Percentiles rank a stretch among this genome's conserved stretches.
These are phyloP conservation scores for Nycteola revayana DNA, from an alignment of 2,888 invertebrate species.

Conservation along the genomic window DNA sequence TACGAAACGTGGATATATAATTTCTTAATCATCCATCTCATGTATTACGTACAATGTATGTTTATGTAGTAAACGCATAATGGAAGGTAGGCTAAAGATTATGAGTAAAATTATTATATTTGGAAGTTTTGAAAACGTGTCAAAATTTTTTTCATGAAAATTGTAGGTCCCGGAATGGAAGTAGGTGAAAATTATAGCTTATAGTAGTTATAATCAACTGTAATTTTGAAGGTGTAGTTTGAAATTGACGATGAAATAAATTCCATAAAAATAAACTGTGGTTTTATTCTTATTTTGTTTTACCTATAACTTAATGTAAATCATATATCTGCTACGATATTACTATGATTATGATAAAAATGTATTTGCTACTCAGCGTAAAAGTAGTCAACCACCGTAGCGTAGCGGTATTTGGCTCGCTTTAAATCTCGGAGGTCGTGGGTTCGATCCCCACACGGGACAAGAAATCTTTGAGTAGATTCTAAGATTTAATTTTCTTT, in stretches of 20 bases:
- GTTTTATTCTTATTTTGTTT: conserved; percentile 20
- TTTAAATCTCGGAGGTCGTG: no score
- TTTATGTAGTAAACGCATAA: conserved; percentile 66
- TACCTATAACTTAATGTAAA: no score
- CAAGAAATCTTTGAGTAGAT: no score
- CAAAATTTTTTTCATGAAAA: conserved; percentile 65
- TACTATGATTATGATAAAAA: no score
- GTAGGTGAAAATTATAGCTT: conserved; percentile 78
- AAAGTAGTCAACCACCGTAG: no score
- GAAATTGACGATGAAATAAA: conserved; percentile 79
- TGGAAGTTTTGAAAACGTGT: conserved; percentile 72
- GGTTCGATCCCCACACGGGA: no score
- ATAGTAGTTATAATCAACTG: conserved; percentile 79
- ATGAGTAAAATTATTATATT: conserved; percentile 51
- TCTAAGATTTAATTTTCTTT: no score
- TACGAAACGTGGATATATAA: conserved; percentile 26
- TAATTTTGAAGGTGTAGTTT: conserved; percentile 81
- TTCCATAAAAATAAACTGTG: conserved; percentile 46
- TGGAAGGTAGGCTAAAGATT: conserved; percentile 58
- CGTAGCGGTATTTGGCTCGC: no score
- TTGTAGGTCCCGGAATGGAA: conserved; percentile 61
- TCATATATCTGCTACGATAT: no score
- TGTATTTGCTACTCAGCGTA: no score
- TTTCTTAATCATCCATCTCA: conserved; percentile 31
- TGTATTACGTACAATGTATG: conserved; percentile 34